Conservation (phyloP, 2,888 invertebrate species). For the Muscina levida region DNA sequence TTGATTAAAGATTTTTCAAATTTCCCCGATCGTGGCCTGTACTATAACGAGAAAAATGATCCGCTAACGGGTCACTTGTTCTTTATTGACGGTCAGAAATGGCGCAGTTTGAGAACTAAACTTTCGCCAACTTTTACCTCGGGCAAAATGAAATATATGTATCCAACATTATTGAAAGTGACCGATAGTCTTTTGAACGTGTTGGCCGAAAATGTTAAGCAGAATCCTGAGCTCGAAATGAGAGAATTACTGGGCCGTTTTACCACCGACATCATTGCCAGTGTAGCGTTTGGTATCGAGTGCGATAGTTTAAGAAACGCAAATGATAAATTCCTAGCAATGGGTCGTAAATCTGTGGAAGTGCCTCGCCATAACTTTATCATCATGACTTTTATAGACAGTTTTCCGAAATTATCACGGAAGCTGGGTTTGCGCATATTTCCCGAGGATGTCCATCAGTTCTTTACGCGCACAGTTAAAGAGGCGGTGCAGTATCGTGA, state of each 20-base stretch:
- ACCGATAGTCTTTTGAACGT: slow-evolving; percentile 60
- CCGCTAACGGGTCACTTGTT: slow-evolving; percentile 78
- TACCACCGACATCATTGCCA: slow-evolving; percentile 80
- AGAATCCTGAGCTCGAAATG: slow-evolving; percentile 68
- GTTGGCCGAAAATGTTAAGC: slow-evolving; percentile 36
- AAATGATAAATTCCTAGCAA: slow-evolving; percentile 72
- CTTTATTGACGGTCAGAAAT: slow-evolving; percentile 72
- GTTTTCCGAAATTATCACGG: slow-evolving; percentile 65
- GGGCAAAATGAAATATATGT: slow-evolving; percentile 80
- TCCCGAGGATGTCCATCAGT: slow-evolving; percentile 70
- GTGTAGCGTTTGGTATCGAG: slow-evolving; percentile 79
- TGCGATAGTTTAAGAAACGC: slow-evolving; percentile 76
- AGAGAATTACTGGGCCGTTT: slow-evolving; percentile 74
- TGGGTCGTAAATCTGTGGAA: slow-evolving; percentile 67
- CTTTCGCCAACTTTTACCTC: slow-evolving; percentile 80
- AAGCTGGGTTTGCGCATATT: slow-evolving; percentile 64
- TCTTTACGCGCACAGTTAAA: slow-evolving; percentile 74
- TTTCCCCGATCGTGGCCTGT: slow-evolving; percentile 77
- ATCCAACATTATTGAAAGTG: slow-evolving; percentile 73
- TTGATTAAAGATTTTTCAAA: slow-evolving; percentile 74
- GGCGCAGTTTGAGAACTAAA: slow-evolving; percentile 78
- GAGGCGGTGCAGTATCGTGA: slow-evolving; percentile 78
- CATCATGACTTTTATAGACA: slow-evolving; percentile 50
- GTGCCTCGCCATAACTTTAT: slow-evolving; percentile 46
- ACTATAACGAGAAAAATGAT: slow-evolving; percentile 75